phyloP scores from a whole-genome alignment of 2,797 vertebrate species.

The Morelia viridis region DNA sequence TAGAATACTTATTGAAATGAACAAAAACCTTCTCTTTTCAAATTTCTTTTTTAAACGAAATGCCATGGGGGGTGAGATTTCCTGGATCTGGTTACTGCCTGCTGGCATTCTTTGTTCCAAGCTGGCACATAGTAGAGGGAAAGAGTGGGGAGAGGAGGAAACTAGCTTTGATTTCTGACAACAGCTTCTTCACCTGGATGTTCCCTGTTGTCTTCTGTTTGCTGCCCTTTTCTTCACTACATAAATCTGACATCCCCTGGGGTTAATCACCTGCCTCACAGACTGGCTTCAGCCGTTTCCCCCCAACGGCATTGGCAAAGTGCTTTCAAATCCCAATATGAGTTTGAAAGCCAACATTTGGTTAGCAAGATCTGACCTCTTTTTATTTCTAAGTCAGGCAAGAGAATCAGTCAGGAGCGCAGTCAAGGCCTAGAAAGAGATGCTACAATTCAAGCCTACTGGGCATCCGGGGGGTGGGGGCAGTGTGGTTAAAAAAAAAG shows the following conservation, averaged over 20 bases:
- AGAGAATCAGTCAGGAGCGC: not conserved
- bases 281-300: conserved; percentile 16
- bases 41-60: conserved; percentile 42
- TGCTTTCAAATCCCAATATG: not conserved
- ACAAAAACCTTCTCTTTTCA: conserved; percentile 44
- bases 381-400: not conserved
- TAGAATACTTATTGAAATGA: conserved; percentile 31
- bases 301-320: conserved; percentile 22
- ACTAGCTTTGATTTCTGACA: not conserved
- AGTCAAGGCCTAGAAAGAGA: not conserved
- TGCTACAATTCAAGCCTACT: not conserved
- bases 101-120: conserved; percentile 4
- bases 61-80: not conserved
- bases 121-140: not conserved
- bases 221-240: conserved; percentile 2
- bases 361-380: rapidly evolving
- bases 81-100: not conserved
- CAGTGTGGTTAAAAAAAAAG: too few relatives aligned
- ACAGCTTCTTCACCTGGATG: conserved; percentile 23
- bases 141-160: not conserved
- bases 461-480: not conserved
- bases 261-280: conserved; percentile 28
- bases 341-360: conserved; percentile 5
- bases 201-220: not conserved
- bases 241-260: conserved; percentile 4